Percentiles rank a stretch among this genome's conserved stretches.
phyloP scores from a whole-genome alignment of 92 coral and sea anemone species.

The Siderastrea radians region DNA sequence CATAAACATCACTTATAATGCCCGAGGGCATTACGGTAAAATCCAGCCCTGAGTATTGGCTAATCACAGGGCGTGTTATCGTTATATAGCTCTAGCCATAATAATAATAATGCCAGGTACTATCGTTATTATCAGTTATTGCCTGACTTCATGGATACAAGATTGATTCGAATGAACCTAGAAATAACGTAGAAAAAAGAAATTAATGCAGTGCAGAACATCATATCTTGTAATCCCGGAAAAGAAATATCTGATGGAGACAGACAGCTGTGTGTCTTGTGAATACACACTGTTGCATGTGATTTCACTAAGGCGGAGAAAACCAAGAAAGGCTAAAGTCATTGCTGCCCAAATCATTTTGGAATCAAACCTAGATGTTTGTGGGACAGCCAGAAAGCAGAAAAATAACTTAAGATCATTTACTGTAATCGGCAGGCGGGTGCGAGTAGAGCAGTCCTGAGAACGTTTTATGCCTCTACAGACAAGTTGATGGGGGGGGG shows the following conservation, averaged over 20 bases:
- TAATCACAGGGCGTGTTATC: no score
- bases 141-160: no score
- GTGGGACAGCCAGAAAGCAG: constrained; percentile 7
- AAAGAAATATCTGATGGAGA: constrained; percentile 41
- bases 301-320: constrained; percentile 54
- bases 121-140: no score
- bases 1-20: no score
- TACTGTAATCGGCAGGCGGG: constrained; percentile 58
- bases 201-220: no score
- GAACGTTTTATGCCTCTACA: constrained; percentile 61
- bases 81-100: no score
- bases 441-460: constrained; percentile 31
- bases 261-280: constrained; percentile 21
- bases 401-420: constrained; percentile 21
- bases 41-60: no score
- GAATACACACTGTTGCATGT: constrained; percentile 34
- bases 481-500: constrained; percentile 15
- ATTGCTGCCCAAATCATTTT: constrained; percentile 55
- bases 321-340: background rate
- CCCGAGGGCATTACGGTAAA: no score
- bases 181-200: no score
- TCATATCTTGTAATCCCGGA: no score
- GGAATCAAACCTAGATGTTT: background rate
- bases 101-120: no score
- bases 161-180: no score